Percentiles rank a stretch among this genome's conserved stretches.
phyloP scores from a whole-genome alignment of 2,113 vertebrate species.

The Micronycteris hirsuta region DNA sequence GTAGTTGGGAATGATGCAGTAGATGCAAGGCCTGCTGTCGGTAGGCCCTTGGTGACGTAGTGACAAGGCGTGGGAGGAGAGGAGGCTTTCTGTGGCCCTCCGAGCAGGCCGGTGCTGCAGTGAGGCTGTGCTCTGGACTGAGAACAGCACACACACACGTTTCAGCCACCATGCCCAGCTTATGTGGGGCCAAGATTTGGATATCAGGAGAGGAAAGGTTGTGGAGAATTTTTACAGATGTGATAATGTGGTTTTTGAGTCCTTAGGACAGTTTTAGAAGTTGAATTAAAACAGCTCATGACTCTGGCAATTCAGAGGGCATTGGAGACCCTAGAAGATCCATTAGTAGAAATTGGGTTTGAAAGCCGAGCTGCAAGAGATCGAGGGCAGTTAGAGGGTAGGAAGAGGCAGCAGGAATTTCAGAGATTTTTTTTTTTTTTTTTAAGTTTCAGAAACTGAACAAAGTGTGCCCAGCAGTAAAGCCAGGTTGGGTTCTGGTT shows the following conservation, averaged over 20 bases:
- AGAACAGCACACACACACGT: too few relatives aligned
- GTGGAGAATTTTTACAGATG: background rate
- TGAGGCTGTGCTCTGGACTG: too few relatives aligned
- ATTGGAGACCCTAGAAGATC: background rate
- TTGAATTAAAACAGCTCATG: background rate
- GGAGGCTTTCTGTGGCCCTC: background rate
- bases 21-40: background rate
- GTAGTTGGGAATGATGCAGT: background rate
- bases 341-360: background rate
- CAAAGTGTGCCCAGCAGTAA: background rate
- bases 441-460: background rate
- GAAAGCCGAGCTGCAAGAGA: background rate
- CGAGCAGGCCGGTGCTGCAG: too few relatives aligned
- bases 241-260: background rate
- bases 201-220: background rate
- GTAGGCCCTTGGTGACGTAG: background rate
- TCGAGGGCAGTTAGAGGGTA: too few relatives aligned
- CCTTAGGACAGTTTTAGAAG: background rate
- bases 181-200: background rate
- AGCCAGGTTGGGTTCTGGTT: background rate
- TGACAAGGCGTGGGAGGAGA: background rate
- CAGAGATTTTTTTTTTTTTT: background rate
- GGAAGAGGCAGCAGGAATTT: background rate
- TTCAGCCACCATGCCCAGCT: too few relatives aligned
- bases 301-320: background rate